Conservation (phyloP, 2,888 invertebrate species). For the Nysson spinosus region DNA sequence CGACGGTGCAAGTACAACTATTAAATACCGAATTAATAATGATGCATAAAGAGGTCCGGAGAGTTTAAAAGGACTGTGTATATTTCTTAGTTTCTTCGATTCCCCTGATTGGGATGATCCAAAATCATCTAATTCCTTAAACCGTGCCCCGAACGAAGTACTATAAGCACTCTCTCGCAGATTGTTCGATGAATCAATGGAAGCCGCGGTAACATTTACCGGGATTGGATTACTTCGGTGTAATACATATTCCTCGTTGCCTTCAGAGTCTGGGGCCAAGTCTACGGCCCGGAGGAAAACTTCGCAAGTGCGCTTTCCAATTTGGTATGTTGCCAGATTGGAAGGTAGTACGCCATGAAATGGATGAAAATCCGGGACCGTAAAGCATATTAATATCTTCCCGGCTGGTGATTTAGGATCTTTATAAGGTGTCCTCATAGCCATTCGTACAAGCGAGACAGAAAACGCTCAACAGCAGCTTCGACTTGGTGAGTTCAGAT, state of each 20-base stretch:
- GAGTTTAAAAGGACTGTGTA: too few species aligned
- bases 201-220: constrained; percentile 53
- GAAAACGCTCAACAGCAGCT: constrained; percentile 24
- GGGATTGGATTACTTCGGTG: constrained; percentile 60
- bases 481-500: constrained; percentile 49
- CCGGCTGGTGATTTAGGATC: constrained; percentile 42
- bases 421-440: constrained; percentile 49
- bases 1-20: too few species aligned
- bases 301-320: constrained; percentile 71
- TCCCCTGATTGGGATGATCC: constrained; percentile 32
- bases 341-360: constrained; percentile 49
- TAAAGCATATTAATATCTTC: constrained; percentile 71
- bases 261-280: constrained; percentile 41
- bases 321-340: constrained; percentile 72
- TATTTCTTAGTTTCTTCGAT: constrained; percentile 16
- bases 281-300: constrained; percentile 53
- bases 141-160: constrained; percentile 13
- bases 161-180: constrained; percentile 47
- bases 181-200: constrained; percentile 63
- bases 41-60: too few species aligned
- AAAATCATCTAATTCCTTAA: constrained; percentile 51
- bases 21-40: too few species aligned
- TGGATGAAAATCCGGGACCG: constrained; percentile 50
- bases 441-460: constrained; percentile 31
- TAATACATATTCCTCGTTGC: constrained; percentile 58